Base-by-base conservation (phyloP, 2,797 vertebrate genomes). In the Zenarchopterus dispar region DNA sequence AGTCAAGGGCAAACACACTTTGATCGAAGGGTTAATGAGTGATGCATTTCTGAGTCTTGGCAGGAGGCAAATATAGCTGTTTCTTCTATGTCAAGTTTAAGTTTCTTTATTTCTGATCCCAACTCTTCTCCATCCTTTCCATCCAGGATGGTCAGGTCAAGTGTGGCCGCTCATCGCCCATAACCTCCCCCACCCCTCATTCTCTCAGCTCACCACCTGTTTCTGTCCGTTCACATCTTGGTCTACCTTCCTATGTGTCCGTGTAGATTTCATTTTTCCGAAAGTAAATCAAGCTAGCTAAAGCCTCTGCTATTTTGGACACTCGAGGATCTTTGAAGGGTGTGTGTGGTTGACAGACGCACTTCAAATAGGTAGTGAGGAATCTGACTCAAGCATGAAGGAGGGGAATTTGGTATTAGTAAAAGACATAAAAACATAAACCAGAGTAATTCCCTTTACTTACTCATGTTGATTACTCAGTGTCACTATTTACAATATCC, bases 221-320 rank as follows among this genome's bases (percentile, higher is more conserved):
- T 75, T 74, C 81, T 46, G 75, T 84, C 73, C 0, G 1, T 88
- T 63, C 48, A 6, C 2, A 11, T 48, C 41, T 16, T 1, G 3
- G 9, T 74, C 52, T 59, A 66, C 63, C 50, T 66, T 56, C 66
- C 52, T 63, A 33, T 67, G 58, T 43, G 46, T 70, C 78, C 54
- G 73, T 78, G 78, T 61, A 39, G 68, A 72, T 72, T 64, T 60
- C 33, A 46, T 86, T 49, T 80, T 90, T 86, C 81, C 79, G 48
- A 67, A 56, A 1, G 57, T 86, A 92, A 92, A 90, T 83, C 71
- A 82, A 82, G 78, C 75, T 41, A 42, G 49, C 53, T 63, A 49
- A 62, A 67, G 70, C 33, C 67, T 48, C 47, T 10, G 80, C 85
- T 93, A 93, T 91, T 90, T 89, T 73, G 42, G 84, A 88, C 77